Conservation (phyloP, 2,888 invertebrate species). For the Zygogramma bicolorata region DNA sequence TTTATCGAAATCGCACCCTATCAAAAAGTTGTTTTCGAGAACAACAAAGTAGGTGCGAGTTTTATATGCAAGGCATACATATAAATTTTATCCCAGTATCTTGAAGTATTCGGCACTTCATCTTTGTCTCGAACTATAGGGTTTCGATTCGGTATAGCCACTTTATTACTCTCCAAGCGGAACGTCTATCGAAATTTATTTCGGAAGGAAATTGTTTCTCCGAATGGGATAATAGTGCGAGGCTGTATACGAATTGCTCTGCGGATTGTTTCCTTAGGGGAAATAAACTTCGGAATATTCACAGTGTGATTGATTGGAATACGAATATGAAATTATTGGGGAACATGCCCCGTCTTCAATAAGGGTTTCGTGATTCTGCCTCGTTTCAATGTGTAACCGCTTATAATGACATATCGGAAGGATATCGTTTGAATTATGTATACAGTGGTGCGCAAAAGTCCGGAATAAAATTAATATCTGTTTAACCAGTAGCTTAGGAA, state of each 20-base stretch:
- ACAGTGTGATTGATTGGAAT: not conserved
- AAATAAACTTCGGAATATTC: not conserved
- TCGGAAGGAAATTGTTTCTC: constrained; percentile 18
- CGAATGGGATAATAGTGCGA: not conserved
- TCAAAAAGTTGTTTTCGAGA: constrained; percentile 1
- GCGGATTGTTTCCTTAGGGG: not conserved
- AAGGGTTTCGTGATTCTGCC: too few relatives aligned
- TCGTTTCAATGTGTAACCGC: too few relatives aligned
- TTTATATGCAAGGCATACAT: constrained; percentile 5
- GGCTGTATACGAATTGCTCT: constrained; percentile 12
- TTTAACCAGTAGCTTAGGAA: too few relatives aligned
- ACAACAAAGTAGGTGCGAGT: constrained; percentile 19
- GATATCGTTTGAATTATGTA: too few relatives aligned
- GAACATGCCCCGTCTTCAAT: too few relatives aligned
- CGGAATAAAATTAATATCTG: too few relatives aligned
- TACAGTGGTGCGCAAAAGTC: too few relatives aligned
- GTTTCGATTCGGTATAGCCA: constrained; percentile 28
- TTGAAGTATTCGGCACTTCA: constrained; percentile 19
- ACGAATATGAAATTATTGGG: not conserved
- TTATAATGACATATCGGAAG: too few relatives aligned
- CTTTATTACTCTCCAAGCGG: constrained; percentile 14
- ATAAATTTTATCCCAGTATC: constrained; percentile 21
- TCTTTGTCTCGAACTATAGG: constrained; percentile 28
- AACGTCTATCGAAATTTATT: constrained; percentile 28
- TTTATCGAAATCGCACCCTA: not conserved